Evolutionary conservation across 92 coral and sea anemone species (phyloP).

Genomic region (Desmophyllum pertusum): DNA sequence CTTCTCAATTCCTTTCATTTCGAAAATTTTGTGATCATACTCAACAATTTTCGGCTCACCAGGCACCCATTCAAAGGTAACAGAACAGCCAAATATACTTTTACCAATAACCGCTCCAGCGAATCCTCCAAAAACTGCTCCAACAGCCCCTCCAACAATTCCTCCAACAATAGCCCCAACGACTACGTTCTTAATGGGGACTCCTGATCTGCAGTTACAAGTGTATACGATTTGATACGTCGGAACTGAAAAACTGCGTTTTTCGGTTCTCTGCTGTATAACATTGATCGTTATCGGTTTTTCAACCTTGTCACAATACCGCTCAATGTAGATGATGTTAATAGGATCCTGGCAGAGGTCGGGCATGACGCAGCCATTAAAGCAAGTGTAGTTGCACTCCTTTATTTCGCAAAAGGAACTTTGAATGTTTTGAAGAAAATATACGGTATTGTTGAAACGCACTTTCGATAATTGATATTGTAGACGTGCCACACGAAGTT

Average conservation of each 20-base stretch:
- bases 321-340: constrained; percentile 17
- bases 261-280: constrained; percentile 2
- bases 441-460: constrained; percentile 33
- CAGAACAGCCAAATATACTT: constrained; percentile 11
- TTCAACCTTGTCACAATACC: constrained; percentile 1
- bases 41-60: not conserved
- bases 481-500: constrained; percentile 40
- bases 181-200: not conserved
- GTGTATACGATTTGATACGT: constrained; percentile 11
- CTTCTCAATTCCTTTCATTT: not conserved
- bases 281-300: constrained; percentile 11
- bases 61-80: not conserved
- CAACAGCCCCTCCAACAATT: not conserved
- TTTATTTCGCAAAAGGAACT: constrained; percentile 20
- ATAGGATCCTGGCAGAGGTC: constrained; percentile 32
- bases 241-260: not conserved
- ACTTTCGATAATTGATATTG: constrained; percentile 26
- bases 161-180: not conserved
- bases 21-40: constrained; percentile 4
- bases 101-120: no score
- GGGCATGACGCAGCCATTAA: constrained; percentile 35
- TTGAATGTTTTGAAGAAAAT: not conserved
- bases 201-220: constrained; percentile 8
- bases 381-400: constrained; percentile 45
- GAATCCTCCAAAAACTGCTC: constrained; percentile 6